Evolutionary conservation across 2,113 vertebrate species (phyloP), one percentile per base, ranked within the genome.

Genomic region (Stigmatopora argus): DNA sequence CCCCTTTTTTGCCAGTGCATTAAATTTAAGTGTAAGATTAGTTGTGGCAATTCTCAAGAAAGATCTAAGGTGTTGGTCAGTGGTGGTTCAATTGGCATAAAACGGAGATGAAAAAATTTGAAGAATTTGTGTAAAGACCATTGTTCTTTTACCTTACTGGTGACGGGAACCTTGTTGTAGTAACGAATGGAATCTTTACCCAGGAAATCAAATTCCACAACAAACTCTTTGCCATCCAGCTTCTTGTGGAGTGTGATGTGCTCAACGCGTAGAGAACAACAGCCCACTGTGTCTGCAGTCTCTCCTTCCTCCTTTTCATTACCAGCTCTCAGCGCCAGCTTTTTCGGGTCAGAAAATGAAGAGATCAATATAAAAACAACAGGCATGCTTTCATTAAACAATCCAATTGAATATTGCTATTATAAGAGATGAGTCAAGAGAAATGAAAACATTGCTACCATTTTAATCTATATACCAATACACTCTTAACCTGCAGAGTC

Each of bases 181-280:
- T 99, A 98, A 89, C 96, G 93, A 87, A 99, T 98, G 26, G 97
- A 99, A 77, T 99, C 97, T 85, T 99, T 99, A 75, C 97, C 97
- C 3, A 92, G 92, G 89, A 99, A 99, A 86, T 99, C 97, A 5
- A 99, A 98, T 80, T 99, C 97, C 13, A 98, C 97, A 81, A 99
- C 92, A 2, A 82, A 98, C 85, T 99, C 95, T 72, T 96, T 95
- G 35, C 95, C 95, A 8, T 98, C 96, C 26, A 31, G 26, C 38
- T 93, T 79, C 72, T 98, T 95, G 9, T 92, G 93, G 63, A 99
- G 92, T 68, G 92, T 95, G 83, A 97, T 94, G 77, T 99, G 96
- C 67, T 99, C 96, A 47, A 98, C 95, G 70, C 95, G 88, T 35
- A 99, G 90, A 0, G 96, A 99, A 87, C 96, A 99, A 88, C 96